Percentiles rank a stretch among this genome's conserved stretches.
phyloP scores from a whole-genome alignment of 2,113 vertebrate species.

The Ceyx cyanopectus region DNA sequence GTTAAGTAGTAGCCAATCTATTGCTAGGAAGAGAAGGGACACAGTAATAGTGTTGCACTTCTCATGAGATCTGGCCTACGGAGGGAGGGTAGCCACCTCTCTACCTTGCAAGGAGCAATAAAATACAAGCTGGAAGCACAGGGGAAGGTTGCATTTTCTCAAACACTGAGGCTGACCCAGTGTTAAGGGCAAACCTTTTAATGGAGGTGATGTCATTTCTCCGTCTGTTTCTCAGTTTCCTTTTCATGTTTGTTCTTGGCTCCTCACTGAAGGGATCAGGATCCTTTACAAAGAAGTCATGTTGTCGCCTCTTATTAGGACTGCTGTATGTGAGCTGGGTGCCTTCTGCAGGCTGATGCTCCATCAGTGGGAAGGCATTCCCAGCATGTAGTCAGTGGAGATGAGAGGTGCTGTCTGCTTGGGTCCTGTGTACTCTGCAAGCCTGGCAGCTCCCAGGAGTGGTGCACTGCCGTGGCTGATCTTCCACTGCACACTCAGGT shows the following conservation, averaged over 20 bases:
- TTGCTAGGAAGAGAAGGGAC: neutral
- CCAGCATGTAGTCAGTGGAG: neutral
- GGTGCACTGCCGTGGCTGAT: rapidly evolving
- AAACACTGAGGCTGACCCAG: neutral
- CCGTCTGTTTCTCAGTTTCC: neutral
- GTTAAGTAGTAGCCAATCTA: neutral
- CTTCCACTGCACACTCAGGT: rapidly evolving
- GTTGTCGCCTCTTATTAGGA: neutral
- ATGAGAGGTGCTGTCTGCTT: neutral
- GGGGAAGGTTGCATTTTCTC: neutral
- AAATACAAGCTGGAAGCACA: neutral
- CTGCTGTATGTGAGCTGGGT: neutral
- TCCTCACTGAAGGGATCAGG: neutral
- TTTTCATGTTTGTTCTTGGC: neutral
- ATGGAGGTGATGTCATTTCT: neutral
- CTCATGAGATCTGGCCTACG: neutral
- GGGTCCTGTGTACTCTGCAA: rapidly evolving
- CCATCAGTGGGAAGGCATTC: neutral
- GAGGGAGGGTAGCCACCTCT: neutral
- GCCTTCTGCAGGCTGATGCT: neutral
- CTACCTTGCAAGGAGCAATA: neutral
- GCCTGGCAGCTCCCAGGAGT: neutral
- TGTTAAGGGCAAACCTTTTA: neutral
- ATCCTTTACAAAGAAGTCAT: neutral
- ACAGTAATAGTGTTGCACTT: neutral